Conservation (phyloP, 2,888 invertebrate species). For the Leptinotarsa juncta region DNA sequence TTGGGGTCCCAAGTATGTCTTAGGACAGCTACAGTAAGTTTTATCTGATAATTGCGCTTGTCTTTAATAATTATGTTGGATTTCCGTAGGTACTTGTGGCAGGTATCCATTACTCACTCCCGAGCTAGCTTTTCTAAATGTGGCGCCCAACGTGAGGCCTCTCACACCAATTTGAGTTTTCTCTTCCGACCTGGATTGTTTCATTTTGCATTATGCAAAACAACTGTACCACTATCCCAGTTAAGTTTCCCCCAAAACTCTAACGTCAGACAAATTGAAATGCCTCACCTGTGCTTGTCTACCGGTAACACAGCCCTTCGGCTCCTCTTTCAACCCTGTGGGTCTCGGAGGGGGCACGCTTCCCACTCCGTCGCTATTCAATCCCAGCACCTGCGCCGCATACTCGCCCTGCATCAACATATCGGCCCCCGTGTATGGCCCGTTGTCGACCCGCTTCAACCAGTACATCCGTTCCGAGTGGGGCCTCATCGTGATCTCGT, state of each 20-base stretch:
- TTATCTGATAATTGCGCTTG: too few species aligned
- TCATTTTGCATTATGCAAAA: too few species aligned
- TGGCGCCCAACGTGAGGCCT: too few species aligned
- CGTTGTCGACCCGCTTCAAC: slow-evolving; percentile 91
- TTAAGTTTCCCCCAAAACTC: background rate
- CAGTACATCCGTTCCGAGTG: slow-evolving; percentile 90
- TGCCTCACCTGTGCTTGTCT: slow-evolving; percentile 30
- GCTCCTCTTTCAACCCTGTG: slow-evolving; percentile 27
- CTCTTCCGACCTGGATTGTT: too few species aligned
- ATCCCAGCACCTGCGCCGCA: slow-evolving; percentile 87
- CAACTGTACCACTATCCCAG: too few species aligned
- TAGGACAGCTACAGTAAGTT: too few species aligned
- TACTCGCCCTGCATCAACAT: slow-evolving; percentile 89
- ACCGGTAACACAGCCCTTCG: slow-evolving; percentile 21
- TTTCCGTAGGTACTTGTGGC: too few species aligned
- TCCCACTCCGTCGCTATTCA: slow-evolving; percentile 71
- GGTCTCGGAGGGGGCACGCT: background rate
- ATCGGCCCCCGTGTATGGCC: slow-evolving; percentile 89
- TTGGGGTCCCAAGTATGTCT: too few species aligned
- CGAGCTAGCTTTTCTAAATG: too few species aligned
- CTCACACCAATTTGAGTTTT: too few species aligned
- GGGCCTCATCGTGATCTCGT: slow-evolving; percentile 84
- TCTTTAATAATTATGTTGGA: too few species aligned
- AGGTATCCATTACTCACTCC: too few species aligned
- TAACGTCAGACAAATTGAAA: background rate